phyloP scores from a whole-genome alignment of 2,113 vertebrate genomes.

The Trachemys scripta region DNA sequence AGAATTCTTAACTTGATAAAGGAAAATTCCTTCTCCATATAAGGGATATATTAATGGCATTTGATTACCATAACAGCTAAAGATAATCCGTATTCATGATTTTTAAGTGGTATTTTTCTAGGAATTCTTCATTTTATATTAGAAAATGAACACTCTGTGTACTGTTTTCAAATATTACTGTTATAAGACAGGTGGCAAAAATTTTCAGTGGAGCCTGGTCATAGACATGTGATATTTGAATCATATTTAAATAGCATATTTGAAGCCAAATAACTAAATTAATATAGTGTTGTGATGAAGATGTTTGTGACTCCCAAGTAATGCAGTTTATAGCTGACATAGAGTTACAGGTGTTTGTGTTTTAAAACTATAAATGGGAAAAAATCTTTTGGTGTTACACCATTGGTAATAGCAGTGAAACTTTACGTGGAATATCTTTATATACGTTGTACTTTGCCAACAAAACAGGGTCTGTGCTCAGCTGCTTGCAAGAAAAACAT shows the following conservation, averaged over 20 bases:
- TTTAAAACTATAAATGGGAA: neutral
- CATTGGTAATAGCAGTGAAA: neutral
- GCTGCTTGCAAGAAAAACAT: neutral
- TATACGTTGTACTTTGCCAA: neutral
- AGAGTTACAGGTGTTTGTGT: neutral
- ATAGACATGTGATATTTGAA: neutral
- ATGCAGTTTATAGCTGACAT: neutral
- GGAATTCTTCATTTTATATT: too few relatives aligned
- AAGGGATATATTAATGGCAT: neutral
- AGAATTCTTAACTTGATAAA: neutral
- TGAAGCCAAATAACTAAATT: neutral
- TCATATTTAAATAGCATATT: neutral
- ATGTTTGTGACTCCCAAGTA: fast-evolving
- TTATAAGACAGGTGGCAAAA: neutral
- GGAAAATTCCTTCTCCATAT: neutral
- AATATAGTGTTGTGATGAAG: neutral
- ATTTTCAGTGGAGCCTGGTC: neutral
- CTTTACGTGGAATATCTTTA: neutral
- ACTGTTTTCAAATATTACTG: neutral
- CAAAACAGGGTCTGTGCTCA: neutral
- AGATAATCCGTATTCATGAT: neutral
- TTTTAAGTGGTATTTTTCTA: neutral
- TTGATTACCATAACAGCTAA: neutral
- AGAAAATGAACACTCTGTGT: neutral
- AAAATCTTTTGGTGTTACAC: neutral